Percentiles rank a stretch among this genome's conserved stretches.
phyloP scores from a whole-genome alignment of 2,113 vertebrate genomes.

The Cygnus buccinator region DNA sequence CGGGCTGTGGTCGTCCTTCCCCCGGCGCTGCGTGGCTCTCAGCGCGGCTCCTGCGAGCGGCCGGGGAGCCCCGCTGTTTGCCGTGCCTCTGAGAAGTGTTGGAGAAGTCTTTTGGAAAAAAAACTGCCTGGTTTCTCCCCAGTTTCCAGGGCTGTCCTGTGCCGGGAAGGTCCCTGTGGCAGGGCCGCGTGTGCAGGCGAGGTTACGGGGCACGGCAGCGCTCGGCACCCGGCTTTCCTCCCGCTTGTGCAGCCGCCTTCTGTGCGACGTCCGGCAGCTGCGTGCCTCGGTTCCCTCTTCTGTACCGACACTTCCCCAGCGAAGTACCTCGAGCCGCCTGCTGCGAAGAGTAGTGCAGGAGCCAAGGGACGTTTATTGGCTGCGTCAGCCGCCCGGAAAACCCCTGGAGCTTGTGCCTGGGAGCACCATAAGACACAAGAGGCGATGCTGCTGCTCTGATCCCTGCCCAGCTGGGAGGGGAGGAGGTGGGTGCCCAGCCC shows the following conservation, averaged over 20 bases:
- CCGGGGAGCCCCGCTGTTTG: not conserved
- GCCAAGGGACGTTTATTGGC: not conserved
- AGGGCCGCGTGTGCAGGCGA: not conserved
- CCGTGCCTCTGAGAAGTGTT: not conserved
- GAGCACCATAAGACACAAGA: not conserved
- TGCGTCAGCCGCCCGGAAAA: not conserved
- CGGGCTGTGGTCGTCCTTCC: not conserved
- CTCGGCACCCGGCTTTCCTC: not conserved
- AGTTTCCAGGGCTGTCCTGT: too few relatives aligned
- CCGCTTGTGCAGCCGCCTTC: not conserved
- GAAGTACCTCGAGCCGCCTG: not conserved
- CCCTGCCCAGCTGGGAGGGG: not conserved
- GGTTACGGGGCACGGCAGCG: not conserved
- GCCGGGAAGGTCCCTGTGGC: not conserved
- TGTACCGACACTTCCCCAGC: not conserved
- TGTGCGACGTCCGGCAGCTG: not conserved
- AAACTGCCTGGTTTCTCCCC: not conserved
- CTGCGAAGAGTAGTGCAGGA: not conserved
- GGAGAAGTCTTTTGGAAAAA: not conserved
- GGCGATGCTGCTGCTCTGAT: not conserved
- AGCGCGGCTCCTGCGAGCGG: not conserved
- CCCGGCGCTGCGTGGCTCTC: not conserved
- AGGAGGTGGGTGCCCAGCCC: not conserved
- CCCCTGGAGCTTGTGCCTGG: not conserved
- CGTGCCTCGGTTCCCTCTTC: not conserved